phyloP scores from a whole-genome alignment of 2,113 vertebrate species.

The Stercorarius parasiticus region DNA sequence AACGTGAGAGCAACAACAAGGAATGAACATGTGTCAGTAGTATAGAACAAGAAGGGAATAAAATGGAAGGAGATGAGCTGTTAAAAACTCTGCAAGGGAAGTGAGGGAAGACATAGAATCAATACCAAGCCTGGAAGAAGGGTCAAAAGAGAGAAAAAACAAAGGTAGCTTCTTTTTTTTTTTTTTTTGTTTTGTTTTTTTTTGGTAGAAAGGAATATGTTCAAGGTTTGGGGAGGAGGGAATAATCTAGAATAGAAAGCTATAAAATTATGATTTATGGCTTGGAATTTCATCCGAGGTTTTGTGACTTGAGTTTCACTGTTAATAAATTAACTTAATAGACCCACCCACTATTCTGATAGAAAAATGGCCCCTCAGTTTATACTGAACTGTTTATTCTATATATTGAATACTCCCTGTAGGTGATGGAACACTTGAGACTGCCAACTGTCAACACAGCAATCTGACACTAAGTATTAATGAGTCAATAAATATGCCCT shows the following conservation, averaged over 20 bases:
- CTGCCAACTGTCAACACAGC: neutral
- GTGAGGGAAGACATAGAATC: neutral
- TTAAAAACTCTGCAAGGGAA: neutral
- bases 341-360: neutral
- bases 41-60: neutral
- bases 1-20: neutral
- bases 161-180: neutral
- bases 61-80: neutral
- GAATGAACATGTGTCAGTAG: neutral
- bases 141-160: neutral
- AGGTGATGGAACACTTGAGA: slow-evolving; percentile 35
- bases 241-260: neutral
- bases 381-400: slow-evolving; percentile 21
- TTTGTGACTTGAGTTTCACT: slow-evolving; percentile 23
- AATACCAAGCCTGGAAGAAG: neutral
- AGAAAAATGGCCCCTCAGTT: neutral
- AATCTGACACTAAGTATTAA: neutral
- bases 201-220: neutral
- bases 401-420: slow-evolving; percentile 23
- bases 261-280: slow-evolving; percentile 15
- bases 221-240: neutral
- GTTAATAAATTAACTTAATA: slow-evolving; percentile 31
- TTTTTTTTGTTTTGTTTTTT: neutral
- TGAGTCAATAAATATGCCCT: slow-evolving; percentile 12
- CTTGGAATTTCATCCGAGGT: slow-evolving; percentile 12